Percentiles rank a stretch among this genome's conserved stretches.
Conservation (phyloP, 2,888 invertebrate species). For the Parasteatoda lunata region DNA sequence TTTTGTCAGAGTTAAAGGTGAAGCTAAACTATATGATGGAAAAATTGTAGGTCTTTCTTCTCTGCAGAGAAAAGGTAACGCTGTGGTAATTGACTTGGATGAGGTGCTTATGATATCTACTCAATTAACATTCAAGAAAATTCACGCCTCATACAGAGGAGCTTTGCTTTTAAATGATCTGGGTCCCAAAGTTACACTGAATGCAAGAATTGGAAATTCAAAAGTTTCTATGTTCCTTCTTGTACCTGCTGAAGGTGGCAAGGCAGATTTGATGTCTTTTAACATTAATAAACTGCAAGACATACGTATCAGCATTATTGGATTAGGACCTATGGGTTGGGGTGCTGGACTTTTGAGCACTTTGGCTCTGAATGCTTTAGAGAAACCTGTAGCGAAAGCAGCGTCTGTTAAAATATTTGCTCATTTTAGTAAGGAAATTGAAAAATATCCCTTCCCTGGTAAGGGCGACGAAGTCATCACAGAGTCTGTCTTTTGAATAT, state of each 20-base stretch:
- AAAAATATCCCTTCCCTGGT: conserved; percentile 43
- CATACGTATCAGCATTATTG: conserved; percentile 46
- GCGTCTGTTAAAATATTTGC: conserved; percentile 42
- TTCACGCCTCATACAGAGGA: conserved; percentile 52
- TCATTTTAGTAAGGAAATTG: conserved; percentile 55
- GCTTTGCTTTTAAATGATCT: conserved; percentile 38
- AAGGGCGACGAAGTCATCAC: neutral
- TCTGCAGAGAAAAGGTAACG: conserved; percentile 45
- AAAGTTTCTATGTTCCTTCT: conserved; percentile 50
- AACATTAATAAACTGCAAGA: conserved; percentile 41
- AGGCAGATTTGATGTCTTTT: conserved; percentile 49
- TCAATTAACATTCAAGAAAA: conserved; percentile 40
- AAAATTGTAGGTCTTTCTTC: conserved; percentile 51
- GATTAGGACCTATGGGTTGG: conserved; percentile 62
- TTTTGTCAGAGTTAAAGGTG: conserved; percentile 51
- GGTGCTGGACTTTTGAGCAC: conserved; percentile 53
- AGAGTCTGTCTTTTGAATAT: neutral
- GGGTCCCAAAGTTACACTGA: conserved; percentile 41
- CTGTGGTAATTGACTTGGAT: conserved; percentile 45
- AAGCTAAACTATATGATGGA: conserved; percentile 56
- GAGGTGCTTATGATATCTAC: conserved; percentile 52
- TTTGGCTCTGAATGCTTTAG: conserved; percentile 50
- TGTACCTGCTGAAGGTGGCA: conserved; percentile 60
- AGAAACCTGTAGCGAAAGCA: conserved; percentile 57
- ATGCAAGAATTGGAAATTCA: conserved; percentile 50